Base-by-base conservation (phyloP, 2,888 invertebrate genomes). In the Galerucella pusilla region DNA sequence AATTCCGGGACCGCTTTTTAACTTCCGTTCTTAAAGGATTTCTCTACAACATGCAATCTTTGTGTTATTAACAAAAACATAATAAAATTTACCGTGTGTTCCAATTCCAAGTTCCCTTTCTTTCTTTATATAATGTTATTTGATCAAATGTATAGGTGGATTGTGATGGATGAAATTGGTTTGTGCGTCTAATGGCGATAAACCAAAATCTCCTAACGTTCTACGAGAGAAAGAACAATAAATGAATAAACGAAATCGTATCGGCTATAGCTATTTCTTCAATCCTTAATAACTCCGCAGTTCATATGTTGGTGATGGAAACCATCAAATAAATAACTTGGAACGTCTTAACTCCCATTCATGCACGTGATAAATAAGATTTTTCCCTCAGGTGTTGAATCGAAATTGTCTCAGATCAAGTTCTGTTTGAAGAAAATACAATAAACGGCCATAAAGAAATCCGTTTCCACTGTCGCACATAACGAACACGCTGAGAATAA, bases 321-420 rank as follows among this genome's bases (percentile, higher is more conserved):
- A 46, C 72, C 66, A 72, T 72, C 72, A 72, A 72, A 72, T 72
- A 72, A 72, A 72, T 72, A 72, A 72, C 72, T 72, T 28, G 64
- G 16, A 67, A 66, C 45, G 66, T 49, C 66, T 60, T 64, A 45
- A 46, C 60, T 68, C 45, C 60, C 68, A 68, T 70, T 52, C 60
- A 49, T 10, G 46, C n/a, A 25, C 60, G 59, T 72, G 59, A 72
- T 72, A 72, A 72, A 72, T 72, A 72, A 66, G 60, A 72, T 72
- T 72, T 72, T 60, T 67, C 72, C 66, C 72, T 64, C 66, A 72
- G 72, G 72, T 72, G 72, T 67, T 20, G 72, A 72, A 72, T 72
- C 20, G 72, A 64, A 72, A 72, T 72, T 66, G 72, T 71, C 71
- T 65, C 42, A 65, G 64, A 71, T 71, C 71, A 65, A 65, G 65